Conservation (phyloP, 2,888 invertebrate genomes). For the Bhutanitis thaidina region DNA sequence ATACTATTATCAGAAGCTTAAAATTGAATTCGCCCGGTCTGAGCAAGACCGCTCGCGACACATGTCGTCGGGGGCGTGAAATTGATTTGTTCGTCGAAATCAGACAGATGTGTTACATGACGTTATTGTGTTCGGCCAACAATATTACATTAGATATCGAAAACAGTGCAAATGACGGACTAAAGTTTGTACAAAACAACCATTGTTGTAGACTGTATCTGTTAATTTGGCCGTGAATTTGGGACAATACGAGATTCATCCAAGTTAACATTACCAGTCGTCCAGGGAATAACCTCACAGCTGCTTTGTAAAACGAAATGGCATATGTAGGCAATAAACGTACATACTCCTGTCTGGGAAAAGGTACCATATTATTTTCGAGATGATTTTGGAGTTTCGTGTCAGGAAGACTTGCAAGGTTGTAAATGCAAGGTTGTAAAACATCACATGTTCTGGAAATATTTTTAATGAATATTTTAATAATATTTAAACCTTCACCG, state of each 20-base stretch:
- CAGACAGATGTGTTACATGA: slow-evolving; percentile 41
- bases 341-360: too few relatives aligned
- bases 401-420: too few relatives aligned
- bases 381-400: too few relatives aligned
- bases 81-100: slow-evolving; percentile 41
- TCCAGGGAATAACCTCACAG: neutral
- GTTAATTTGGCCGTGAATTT: neutral
- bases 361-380: too few relatives aligned
- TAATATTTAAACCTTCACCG: too few relatives aligned
- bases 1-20: neutral
- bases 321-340: neutral
- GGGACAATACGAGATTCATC: neutral
- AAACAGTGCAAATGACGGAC: slow-evolving; percentile 22
- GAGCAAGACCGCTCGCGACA: slow-evolving; percentile 8
- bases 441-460: too few relatives aligned
- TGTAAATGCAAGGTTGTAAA: too few relatives aligned
- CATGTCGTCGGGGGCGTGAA: slow-evolving; percentile 38
- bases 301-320: neutral
- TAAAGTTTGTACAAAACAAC: slow-evolving; percentile 8
- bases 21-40: slow-evolving; percentile 1
- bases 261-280: neutral
- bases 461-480: too few relatives aligned
- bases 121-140: slow-evolving; percentile 28
- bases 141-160: slow-evolving; percentile 19
- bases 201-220: neutral